Conservation (phyloP, 2,888 invertebrate species). For the Plusia festucae region DNA sequence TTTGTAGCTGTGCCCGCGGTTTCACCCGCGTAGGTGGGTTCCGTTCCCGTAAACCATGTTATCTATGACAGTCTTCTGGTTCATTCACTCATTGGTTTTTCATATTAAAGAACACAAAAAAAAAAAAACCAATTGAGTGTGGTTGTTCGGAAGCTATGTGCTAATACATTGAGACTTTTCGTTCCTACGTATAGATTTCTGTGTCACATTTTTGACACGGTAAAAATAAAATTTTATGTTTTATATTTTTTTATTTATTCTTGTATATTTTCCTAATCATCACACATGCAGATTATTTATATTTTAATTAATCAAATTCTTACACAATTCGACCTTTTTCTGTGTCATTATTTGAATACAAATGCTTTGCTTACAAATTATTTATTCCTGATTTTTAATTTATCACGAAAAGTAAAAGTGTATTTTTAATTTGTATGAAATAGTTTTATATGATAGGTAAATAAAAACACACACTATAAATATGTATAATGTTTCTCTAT, state of each 20-base stretch:
- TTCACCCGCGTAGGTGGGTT: too few species aligned
- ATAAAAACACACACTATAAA: background rate
- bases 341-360: slow-evolving; percentile 55
- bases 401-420: background rate
- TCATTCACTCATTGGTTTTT: too few species aligned
- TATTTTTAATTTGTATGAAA: background rate
- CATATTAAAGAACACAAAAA: too few species aligned
- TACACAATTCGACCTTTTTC: slow-evolving; percentile 35
- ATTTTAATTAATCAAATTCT: slow-evolving; percentile 8
- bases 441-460: background rate
- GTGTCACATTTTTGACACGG: too few species aligned
- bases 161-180: too few species aligned
- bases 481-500: background rate
- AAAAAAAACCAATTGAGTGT: too few species aligned
- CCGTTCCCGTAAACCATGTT: too few species aligned
- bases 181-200: too few species aligned
- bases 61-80: too few species aligned
- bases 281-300: slow-evolving; percentile 6
- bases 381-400: slow-evolving; percentile 12
- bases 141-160: too few species aligned
- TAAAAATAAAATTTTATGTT: background rate
- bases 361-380: slow-evolving; percentile 44
- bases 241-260: background rate
- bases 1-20: too few species aligned
- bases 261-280: slow-evolving; percentile 8